Conservation (phyloP, 2,113 vertebrate species). For the Caretta caretta region DNA sequence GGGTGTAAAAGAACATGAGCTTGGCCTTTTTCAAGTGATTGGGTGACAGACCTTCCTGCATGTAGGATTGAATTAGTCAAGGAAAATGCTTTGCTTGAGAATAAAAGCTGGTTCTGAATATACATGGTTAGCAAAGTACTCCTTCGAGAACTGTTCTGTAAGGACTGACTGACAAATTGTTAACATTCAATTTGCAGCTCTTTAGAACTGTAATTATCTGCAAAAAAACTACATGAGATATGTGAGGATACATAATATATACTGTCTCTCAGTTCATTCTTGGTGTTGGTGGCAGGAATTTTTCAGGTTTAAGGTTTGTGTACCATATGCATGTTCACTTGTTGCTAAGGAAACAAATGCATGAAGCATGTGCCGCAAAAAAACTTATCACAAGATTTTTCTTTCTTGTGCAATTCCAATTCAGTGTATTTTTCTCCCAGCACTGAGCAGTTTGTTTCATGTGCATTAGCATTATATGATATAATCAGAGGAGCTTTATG, state of each 20-base stretch:
- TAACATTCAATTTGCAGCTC: not conserved
- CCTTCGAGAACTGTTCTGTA: not conserved
- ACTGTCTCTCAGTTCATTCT: not conserved
- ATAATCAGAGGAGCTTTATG: not conserved
- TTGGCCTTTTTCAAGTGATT: constrained; percentile 99
- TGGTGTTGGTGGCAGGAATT: not conserved
- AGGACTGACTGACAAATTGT: not conserved
- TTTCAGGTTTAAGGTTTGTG: not conserved
- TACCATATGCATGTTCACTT: constrained; percentile 70
- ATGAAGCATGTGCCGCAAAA: not conserved
- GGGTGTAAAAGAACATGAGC: constrained; percentile 99
- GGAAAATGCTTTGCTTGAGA: constrained; percentile 76
- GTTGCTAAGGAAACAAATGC: constrained; percentile 80
- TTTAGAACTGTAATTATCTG: not conserved
- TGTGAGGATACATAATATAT: not conserved
- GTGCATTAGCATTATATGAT: too few relatives aligned
- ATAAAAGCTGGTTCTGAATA: not conserved
- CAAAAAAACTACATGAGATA: not conserved
- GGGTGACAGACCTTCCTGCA: constrained; percentile 97
- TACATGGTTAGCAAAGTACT: not conserved
- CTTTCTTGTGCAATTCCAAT: constrained; percentile 26
- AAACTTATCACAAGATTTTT: constrained; percentile 41
- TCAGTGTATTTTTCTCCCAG: not conserved
- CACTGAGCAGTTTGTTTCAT: not conserved
- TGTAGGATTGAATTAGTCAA: constrained; percentile 87